Percentiles rank a stretch among this genome's conserved stretches.
These are phyloP conservation scores for Drymodes brunneopygia DNA, from an alignment of 2,113 vertebrate species.

Conservation along the genomic window DNA sequence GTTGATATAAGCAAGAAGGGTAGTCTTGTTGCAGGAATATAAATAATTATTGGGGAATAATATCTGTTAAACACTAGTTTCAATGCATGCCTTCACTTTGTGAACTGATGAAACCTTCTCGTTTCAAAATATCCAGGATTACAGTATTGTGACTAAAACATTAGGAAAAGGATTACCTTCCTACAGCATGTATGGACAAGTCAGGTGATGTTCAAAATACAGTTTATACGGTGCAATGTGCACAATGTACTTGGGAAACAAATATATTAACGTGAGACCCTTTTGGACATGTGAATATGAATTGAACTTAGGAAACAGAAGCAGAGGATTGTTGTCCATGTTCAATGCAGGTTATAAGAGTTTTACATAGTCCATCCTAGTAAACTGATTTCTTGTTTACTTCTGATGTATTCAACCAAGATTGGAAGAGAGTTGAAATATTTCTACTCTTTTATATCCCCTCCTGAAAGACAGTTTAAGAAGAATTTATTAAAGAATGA, in stretches of 20 bases:
- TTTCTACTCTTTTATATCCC: background rate
- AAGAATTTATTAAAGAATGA: constrained; percentile 36
- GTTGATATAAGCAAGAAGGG: background rate
- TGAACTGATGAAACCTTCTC: background rate
- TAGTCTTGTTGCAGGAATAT: background rate
- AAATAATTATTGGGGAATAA: background rate
- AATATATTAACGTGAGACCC: background rate
- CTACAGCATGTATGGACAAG: background rate
- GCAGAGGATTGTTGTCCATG: background rate
- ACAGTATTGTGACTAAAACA: background rate
- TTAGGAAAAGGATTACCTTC: background rate
- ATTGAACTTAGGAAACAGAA: background rate
- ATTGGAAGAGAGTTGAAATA: constrained; percentile 34
- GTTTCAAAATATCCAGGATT: background rate
- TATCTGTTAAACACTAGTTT: background rate
- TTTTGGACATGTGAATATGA: background rate
- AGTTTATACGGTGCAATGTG: background rate
- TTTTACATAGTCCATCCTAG: background rate
- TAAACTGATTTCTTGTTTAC: background rate
- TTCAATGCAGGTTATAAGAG: background rate
- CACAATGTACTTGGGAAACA: background rate
- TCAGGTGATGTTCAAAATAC: background rate
- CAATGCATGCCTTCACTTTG: background rate
- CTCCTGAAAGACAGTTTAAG: constrained; percentile 22
- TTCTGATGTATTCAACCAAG: constrained; percentile 41